These are phyloP conservation scores for Petrophora chlorosata DNA, from an alignment of 2,888 invertebrate species.

Conservation along the genomic window DNA sequence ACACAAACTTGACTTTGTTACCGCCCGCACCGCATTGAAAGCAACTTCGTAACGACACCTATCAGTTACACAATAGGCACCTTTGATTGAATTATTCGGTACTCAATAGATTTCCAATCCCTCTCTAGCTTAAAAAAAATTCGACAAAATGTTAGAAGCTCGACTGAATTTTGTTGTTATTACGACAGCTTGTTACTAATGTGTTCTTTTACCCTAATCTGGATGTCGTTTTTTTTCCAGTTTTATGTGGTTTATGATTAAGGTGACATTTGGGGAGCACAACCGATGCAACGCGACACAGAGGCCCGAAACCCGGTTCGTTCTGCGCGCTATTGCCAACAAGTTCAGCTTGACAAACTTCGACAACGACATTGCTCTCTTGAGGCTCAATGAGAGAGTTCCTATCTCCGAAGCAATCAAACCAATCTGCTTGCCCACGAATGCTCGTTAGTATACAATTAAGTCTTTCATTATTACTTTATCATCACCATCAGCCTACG, in stretches of 20 bases:
- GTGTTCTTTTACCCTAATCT: conserved; percentile 35
- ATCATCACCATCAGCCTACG: too few species aligned
- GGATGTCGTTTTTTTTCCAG: conserved; percentile 71
- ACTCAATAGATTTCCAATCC: conserved; percentile 13
- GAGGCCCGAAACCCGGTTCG: conserved; percentile 91
- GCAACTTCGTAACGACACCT: conserved; percentile 19
- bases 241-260: conserved; percentile 97
- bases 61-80: conserved; percentile 30
- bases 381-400: conserved; percentile 91
- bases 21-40: conserved; percentile 22
- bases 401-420: conserved; percentile 90
- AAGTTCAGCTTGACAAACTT: conserved; percentile 94
- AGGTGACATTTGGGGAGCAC: conserved; percentile 94
- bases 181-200: conserved; percentile 12
- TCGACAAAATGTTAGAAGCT: conserved; percentile 3
- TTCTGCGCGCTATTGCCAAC: conserved; percentile 89
- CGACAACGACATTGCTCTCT: conserved; percentile 93
- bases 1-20: conserved; percentile 54
- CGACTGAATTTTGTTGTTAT: conserved; percentile 23
- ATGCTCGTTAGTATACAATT: conserved; percentile 71
- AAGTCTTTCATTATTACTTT: too few species aligned
- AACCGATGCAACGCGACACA: conserved; percentile 90
- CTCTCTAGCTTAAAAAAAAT: neutral
- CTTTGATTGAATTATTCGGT: neutral
- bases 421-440: conserved; percentile 91